phyloP scores from a whole-genome alignment of 2,888 invertebrate species.

The Drosophila histrio region DNA sequence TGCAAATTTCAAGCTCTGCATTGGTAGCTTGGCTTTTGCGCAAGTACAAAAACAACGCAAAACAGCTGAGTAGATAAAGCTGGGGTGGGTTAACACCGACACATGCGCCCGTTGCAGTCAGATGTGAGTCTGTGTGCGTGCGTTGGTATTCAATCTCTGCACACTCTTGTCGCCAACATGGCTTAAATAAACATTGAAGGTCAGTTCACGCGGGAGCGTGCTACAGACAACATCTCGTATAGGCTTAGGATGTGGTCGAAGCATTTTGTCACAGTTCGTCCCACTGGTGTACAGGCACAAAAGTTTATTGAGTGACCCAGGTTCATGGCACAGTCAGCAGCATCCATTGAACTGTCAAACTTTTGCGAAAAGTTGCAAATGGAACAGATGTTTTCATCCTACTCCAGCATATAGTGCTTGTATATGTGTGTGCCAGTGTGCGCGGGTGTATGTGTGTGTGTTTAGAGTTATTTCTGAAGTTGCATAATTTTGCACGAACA shows the following conservation, averaged over 20 bases:
- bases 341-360: constrained; percentile 34
- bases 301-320: constrained; percentile 58
- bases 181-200: constrained; percentile 62
- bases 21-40: constrained; percentile 48
- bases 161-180: constrained; percentile 32
- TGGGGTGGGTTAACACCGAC: constrained; percentile 43
- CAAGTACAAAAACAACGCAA: constrained; percentile 68
- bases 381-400: constrained; percentile 37
- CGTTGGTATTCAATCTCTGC: constrained; percentile 50
- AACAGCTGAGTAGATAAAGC: constrained; percentile 56
- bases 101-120: constrained; percentile 49
- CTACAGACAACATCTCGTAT: constrained; percentile 44
- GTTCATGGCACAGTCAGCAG: constrained; percentile 39
- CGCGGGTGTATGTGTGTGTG: constrained; percentile 15
- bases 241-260: constrained; percentile 39
- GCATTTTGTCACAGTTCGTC: constrained; percentile 1
- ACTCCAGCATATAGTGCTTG: constrained; percentile 17
- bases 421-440: constrained; percentile 1
- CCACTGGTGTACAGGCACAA: constrained; percentile 45
- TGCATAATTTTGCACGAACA: constrained; percentile 56
- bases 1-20: constrained; percentile 38
- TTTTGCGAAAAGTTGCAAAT: constrained; percentile 19
- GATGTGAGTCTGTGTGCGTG: constrained; percentile 5
- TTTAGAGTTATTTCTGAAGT: constrained; percentile 56
- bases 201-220: constrained; percentile 68